phyloP scores from a whole-genome alignment of 2,797 vertebrate species.

The Chromis chromis region DNA sequence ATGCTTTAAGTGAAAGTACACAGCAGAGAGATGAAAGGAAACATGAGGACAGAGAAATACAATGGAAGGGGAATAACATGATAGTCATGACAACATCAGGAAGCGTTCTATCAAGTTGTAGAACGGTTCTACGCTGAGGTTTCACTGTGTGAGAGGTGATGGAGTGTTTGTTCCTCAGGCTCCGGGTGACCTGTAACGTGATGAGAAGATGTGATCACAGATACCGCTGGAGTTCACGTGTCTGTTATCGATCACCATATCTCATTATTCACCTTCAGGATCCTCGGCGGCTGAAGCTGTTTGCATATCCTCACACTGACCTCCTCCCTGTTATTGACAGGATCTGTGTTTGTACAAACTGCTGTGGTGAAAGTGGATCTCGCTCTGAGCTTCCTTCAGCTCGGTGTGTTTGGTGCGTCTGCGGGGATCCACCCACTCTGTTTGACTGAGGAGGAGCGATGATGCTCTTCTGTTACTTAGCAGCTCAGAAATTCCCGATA shows the following conservation, averaged over 20 bases:
- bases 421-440: conserved; percentile 34
- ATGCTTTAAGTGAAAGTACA: background rate
- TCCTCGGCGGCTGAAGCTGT: conserved; percentile 14
- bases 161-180: background rate
- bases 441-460: conserved; percentile 4
- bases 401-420: conserved; percentile 14
- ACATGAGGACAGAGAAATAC: too few relatives aligned
- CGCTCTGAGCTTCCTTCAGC: conserved; percentile 16
- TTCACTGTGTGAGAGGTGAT: background rate
- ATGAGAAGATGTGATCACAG: conserved; percentile 22
- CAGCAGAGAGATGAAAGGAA: background rate
- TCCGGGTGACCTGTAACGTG: background rate
- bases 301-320: conserved; percentile 3
- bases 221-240: conserved; percentile 25
- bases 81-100: too few relatives aligned
- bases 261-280: conserved; percentile 20
- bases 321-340: conserved; percentile 5
- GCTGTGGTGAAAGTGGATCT: conserved; percentile 5
- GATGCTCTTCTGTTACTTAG: conserved; percentile 54
- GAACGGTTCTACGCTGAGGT: background rate
- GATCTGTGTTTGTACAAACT: conserved; percentile 9
- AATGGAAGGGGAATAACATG: background rate
- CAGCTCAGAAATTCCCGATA: conserved; percentile 48
- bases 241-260: conserved; percentile 39
- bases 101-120: too few relatives aligned